Conservation (phyloP, 1,140 invertebrate genomes). For the Zaprionus ornatus region DNA sequence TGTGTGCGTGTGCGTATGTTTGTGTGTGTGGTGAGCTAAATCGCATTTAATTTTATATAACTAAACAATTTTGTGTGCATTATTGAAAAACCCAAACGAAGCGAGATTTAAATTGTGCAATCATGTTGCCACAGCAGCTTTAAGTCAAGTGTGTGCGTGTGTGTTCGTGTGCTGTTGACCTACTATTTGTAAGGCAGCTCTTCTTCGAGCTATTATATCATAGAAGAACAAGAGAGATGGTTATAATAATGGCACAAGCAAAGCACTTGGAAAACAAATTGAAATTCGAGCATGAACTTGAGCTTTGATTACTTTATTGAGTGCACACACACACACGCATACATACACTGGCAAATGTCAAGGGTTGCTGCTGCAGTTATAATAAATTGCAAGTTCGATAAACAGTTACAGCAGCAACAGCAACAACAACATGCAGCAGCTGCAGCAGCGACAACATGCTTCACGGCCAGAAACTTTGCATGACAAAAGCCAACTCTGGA, state of each 20-base stretch:
- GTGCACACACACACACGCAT: neutral
- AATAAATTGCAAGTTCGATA: constrained; percentile 51
- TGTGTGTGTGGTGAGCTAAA: constrained; percentile 29
- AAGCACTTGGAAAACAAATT: constrained; percentile 43
- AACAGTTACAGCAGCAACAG: constrained; percentile 34
- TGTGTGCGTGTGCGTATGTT: neutral
- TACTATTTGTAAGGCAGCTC: constrained; percentile 55
- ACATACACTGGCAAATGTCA: neutral
- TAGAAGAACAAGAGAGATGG: constrained; percentile 33
- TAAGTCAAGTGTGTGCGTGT: neutral
- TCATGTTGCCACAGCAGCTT: neutral
- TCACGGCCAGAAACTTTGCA: constrained; percentile 40
- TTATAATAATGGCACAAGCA: constrained; percentile 68
- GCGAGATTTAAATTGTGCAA: constrained; percentile 24
- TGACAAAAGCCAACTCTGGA: constrained; percentile 52
- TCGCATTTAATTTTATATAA: constrained; percentile 55
- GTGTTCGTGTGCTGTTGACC: constrained; percentile 50
- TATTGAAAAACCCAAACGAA: constrained; percentile 50
- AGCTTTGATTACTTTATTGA: constrained; percentile 2
- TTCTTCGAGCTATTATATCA: constrained; percentile 30
- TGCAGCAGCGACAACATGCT: constrained; percentile 17
- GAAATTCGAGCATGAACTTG: constrained; percentile 11
- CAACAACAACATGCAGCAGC: constrained; percentile 21
- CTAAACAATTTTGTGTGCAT: constrained; percentile 46
- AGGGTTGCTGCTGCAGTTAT: neutral